These are phyloP conservation scores for Archips crataeganus DNA, from an alignment of 2,888 invertebrate genomes.

Conservation along the genomic window DNA sequence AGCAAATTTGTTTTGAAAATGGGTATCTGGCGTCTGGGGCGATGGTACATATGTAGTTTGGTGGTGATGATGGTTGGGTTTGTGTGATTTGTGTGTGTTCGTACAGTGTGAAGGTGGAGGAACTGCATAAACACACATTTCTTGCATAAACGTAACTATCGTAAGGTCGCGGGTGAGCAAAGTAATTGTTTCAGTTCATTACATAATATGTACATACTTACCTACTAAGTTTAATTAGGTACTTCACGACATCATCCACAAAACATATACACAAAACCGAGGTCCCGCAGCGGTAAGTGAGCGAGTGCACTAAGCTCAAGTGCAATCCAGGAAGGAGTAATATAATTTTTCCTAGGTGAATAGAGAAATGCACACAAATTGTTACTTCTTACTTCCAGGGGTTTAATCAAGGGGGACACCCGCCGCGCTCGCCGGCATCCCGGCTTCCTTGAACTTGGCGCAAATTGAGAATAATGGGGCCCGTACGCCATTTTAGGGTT, in stretches of 20 bases:
- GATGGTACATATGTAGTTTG: too few species aligned
- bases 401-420: constrained; percentile 86
- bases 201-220: too few species aligned
- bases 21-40: too few species aligned
- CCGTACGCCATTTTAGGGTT: constrained; percentile 71
- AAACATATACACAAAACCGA: constrained; percentile 18
- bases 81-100: too few species aligned
- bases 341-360: constrained; percentile 58
- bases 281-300: constrained; percentile 39
- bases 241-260: not conserved
- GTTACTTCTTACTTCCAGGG: constrained; percentile 76
- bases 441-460: constrained; percentile 72
- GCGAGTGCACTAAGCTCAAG: constrained; percentile 57
- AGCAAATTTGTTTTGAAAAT: too few species aligned
- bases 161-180: too few species aligned
- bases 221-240: not conserved
- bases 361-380: constrained; percentile 76
- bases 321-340: constrained; percentile 61
- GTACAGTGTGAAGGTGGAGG: too few species aligned
- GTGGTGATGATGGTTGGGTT: too few species aligned
- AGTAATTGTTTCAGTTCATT: too few species aligned
- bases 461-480: constrained; percentile 84
- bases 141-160: too few species aligned
- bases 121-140: too few species aligned
- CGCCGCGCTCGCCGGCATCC: constrained; percentile 71